Evolutionary conservation across 2,113 vertebrate genomes (phyloP), one percentile per base, ranked within the genome.

Genomic region (Actenoides lindsayi): DNA sequence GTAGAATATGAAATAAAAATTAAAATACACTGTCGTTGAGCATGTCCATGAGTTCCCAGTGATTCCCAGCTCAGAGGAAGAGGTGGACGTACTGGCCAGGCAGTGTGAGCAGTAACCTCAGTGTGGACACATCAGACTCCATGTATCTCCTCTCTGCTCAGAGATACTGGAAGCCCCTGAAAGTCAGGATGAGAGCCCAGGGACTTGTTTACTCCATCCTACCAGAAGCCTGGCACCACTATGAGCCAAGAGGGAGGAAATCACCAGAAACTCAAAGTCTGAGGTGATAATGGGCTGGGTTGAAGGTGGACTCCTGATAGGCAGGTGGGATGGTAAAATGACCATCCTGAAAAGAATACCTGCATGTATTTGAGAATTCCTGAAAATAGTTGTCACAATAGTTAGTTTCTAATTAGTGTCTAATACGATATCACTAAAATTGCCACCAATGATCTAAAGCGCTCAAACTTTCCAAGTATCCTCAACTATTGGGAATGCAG

Each of bases 1-100:
- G 41, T 4, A 51, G 20, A 33, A 35, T 16, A n/a, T 0, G 2
- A 71, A 64, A 27, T 5, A 44, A 57, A 79, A 59, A 39, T 41
- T 31, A n/a, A 39, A 35, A 51, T 1, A 16, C 1, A 0, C 0
- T 6, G 8, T 20, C 48, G 33, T 24, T 3, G 5, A 23, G 18
- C 23, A 17, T 31, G 28, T 10, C 18, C 13, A 5, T 0, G 2
- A 46, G 20, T 1, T 4, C 30, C 16, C n/a, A 37, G 42, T 1
- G 31, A 27, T 9, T 3, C 16, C 15, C 51, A 50, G 18, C 13
- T 63, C 35, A 35, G 24, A 44, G 28, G 14, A 13, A n/a, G 56
- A 68, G 42, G 35, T 8, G 28, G 46, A 19, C 7, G 9, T 5
- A 11, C 0, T 1, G 48, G 50, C 35, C 5, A 30, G 54, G 73